These are phyloP conservation scores for Rhysida immarginata DNA, from an alignment of 1,140 invertebrate genomes.

Conservation along the genomic window DNA sequence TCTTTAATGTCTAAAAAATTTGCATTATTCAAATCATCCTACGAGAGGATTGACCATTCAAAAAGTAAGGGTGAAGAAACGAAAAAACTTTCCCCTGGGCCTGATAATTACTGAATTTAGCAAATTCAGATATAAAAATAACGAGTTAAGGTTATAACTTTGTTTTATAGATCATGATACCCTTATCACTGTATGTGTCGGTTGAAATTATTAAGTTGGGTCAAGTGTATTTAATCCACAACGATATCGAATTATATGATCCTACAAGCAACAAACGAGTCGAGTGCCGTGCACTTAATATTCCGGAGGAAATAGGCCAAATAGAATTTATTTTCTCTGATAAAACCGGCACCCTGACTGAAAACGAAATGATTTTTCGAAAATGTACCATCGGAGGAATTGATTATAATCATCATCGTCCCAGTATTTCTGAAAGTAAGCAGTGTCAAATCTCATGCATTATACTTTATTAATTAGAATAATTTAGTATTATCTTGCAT, in stretches of 20 bases:
- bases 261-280: conserved; percentile 60
- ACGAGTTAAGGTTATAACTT: not conserved
- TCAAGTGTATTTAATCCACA: conserved; percentile 89
- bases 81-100: no score
- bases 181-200: conserved; percentile 88
- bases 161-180: conserved; percentile 72
- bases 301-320: conserved; percentile 91
- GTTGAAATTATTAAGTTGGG: conserved; percentile 92
- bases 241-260: conserved; percentile 76
- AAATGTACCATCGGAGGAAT: conserved; percentile 73
- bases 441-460: no score
- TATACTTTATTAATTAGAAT: no score
- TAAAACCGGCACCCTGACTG: conserved; percentile 93
- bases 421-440: conserved; percentile 8
- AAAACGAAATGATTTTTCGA: conserved; percentile 93
- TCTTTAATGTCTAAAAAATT: no score
- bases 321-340: conserved; percentile 94
- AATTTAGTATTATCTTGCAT: no score
- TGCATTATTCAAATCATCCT: no score
- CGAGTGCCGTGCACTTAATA: conserved; percentile 91
- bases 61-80: no score
- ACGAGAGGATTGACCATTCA: no score
- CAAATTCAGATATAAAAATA: no score
- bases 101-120: no score
- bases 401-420: conserved; percentile 59